phyloP scores from a whole-genome alignment of 2,888 invertebrate species.

The Anoncus sp. region DNA sequence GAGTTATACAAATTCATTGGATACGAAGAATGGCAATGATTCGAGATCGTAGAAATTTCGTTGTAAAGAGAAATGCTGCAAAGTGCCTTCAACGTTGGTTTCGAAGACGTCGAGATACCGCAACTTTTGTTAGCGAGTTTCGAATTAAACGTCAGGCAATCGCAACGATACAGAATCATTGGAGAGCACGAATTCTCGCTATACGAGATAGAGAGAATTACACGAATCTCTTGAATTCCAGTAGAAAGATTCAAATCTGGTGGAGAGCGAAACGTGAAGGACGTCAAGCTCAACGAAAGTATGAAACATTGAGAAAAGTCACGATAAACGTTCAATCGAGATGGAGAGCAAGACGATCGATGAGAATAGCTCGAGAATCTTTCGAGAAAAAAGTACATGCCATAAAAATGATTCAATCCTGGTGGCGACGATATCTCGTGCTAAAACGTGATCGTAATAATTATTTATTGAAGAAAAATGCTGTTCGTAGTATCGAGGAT shows the following conservation, averaged over 20 bases:
- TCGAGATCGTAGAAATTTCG: constrained; percentile 70
- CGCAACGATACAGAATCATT: constrained; percentile 84
- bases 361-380: constrained; percentile 80
- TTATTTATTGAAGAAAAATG: constrained; percentile 80
- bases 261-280: constrained; percentile 81
- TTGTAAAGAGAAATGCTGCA: constrained; percentile 70
- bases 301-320: constrained; percentile 76
- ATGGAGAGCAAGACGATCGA: constrained; percentile 80
- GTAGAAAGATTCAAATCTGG: constrained; percentile 84
- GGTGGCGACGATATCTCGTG: constrained; percentile 82
- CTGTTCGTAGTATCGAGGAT: constrained; percentile 73
- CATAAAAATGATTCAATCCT: constrained; percentile 81
- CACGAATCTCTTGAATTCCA: constrained; percentile 80
- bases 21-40: constrained; percentile 83
- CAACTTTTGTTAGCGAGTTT: constrained; percentile 72
- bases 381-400: constrained; percentile 78
- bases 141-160: constrained; percentile 75
- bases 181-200: constrained; percentile 82
- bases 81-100: constrained; percentile 85
- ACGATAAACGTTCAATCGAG: constrained; percentile 74
- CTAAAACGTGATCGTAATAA: constrained; percentile 80
- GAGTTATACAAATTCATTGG: constrained; percentile 86
- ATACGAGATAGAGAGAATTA: constrained; percentile 81
- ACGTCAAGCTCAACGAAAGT: constrained; percentile 76
- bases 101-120: constrained; percentile 78